phyloP scores from a whole-genome alignment of 2,113 vertebrate genomes.

The Willisornis vidua region DNA sequence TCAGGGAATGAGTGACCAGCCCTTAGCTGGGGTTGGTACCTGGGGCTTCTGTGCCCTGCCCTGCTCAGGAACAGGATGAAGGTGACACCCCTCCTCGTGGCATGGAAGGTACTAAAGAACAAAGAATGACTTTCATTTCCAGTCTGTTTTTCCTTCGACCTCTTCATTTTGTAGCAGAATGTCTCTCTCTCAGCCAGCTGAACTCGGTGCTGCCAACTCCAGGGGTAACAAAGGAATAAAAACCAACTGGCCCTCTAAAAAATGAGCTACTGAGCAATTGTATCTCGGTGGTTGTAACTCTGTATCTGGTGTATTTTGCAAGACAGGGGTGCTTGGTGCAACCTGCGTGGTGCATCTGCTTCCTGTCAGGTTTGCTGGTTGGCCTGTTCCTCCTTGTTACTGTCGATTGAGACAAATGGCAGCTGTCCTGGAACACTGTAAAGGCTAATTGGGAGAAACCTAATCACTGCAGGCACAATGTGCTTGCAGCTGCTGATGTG shows the following conservation, averaged over 20 bases:
- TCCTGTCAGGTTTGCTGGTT: background rate
- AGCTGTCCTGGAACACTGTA: background rate
- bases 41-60: background rate
- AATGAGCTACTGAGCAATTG: background rate
- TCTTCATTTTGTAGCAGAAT: background rate
- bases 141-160: background rate
- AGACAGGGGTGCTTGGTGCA: background rate
- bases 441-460: conserved; percentile 56
- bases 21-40: fast-evolving
- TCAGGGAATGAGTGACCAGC: background rate
- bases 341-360: background rate
- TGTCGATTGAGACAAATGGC: conserved; percentile 39
- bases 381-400: background rate
- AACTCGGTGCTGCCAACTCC: background rate
- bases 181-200: background rate
- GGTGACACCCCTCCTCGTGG: background rate
- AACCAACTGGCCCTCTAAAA: background rate
- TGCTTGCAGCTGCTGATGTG: conserved; percentile 12
- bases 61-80: background rate
- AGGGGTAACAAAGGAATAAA: background rate
- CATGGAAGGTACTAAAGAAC: background rate
- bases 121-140: background rate
- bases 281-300: background rate
- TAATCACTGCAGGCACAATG: conserved; percentile 22
- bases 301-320: background rate